Conservation (phyloP, 92 coral and sea anemone species). For the Parazoanthus swiftii region DNA sequence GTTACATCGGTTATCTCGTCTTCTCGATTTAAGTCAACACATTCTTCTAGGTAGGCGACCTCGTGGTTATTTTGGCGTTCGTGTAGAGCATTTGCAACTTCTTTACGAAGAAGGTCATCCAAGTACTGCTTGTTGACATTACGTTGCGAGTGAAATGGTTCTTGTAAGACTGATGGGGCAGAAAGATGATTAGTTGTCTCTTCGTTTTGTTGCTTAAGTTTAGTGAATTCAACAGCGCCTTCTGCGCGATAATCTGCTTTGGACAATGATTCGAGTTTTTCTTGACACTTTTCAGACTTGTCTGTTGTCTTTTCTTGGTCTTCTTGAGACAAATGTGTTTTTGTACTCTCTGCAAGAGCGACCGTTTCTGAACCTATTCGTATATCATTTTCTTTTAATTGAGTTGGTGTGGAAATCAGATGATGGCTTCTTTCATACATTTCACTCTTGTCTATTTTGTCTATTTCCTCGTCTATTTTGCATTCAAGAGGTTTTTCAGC, state of each 20-base stretch:
- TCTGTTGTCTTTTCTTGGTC: not conserved
- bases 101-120: slow-evolving; percentile 36
- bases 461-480: not conserved
- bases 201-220: not conserved
- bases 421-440: not conserved
- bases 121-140: not conserved
- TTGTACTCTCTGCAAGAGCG: not conserved
- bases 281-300: not conserved
- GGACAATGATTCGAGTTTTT: not conserved
- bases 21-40: slow-evolving; percentile 26
- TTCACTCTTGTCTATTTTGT: not conserved
- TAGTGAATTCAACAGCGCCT: not conserved
- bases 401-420: not conserved
- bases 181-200: not conserved
- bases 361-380: not conserved
- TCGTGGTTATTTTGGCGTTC: slow-evolving; percentile 8
- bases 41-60: not conserved
- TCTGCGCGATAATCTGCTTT: not conserved
- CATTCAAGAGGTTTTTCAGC: not conserved
- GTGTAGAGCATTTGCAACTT: slow-evolving; percentile 14
- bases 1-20: slow-evolving; percentile 42
- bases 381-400: not conserved
- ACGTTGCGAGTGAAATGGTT: not conserved
- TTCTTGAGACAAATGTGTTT: not conserved
- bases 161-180: not conserved